Evolutionary conservation across 2,888 invertebrate genomes (phyloP).

Genomic region (Tenthredo distinguenda): DNA sequence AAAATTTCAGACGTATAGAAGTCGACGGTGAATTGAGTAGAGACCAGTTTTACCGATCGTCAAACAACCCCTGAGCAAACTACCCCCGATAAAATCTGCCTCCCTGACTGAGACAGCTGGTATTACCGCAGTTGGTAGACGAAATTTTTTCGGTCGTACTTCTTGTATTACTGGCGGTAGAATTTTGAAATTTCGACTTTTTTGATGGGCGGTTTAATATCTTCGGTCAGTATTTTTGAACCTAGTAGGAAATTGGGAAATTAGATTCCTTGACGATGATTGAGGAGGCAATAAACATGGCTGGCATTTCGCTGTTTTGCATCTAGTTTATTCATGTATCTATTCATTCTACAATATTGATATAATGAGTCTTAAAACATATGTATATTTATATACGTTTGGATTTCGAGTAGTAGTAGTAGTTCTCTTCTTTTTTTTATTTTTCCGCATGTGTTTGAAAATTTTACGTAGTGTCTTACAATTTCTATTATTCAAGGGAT

Average conservation of each 20-base stretch:
- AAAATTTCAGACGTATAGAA: neutral
- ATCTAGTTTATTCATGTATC: constrained; percentile 20
- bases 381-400: constrained; percentile 16
- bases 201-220: neutral
- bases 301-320: constrained; percentile 37
- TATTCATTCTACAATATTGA: neutral
- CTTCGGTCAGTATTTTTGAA: neutral
- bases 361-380: neutral
- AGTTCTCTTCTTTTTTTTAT: constrained; percentile 7
- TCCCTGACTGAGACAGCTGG: constrained; percentile 7
- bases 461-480: constrained; percentile 9
- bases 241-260: neutral
- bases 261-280: neutral
- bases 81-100: neutral
- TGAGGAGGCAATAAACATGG: neutral
- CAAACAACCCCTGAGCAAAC: constrained; percentile 9
- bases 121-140: neutral
- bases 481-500: constrained; percentile 12
- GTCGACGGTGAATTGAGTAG: neutral
- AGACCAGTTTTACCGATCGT: neutral
- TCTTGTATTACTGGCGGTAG: neutral
- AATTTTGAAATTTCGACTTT: neutral
- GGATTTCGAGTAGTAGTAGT: constrained; percentile 15
- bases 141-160: neutral
- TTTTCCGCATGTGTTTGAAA: constrained; percentile 52